Conservation (phyloP, 2,113 vertebrate genomes). For the Glaucomys volans region DNA sequence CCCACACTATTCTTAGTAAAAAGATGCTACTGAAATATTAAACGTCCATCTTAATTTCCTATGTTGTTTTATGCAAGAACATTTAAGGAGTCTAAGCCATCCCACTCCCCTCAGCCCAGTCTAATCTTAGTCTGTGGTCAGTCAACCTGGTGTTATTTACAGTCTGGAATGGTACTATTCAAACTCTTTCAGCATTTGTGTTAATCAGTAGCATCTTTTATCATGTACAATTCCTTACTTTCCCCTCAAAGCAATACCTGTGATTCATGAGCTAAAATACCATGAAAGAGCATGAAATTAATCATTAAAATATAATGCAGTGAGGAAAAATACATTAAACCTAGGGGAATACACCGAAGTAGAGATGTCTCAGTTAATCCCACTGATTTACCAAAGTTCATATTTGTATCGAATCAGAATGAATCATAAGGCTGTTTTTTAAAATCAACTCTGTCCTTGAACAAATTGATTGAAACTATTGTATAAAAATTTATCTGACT, state of each 20-base stretch:
- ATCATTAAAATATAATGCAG: conserved; percentile 73
- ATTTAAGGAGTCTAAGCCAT: neutral
- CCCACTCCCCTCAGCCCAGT: neutral
- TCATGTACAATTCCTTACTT: neutral
- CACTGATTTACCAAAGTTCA: conserved; percentile 42
- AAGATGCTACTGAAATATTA: conserved; percentile 11
- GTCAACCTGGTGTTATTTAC: neutral
- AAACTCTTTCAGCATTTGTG: neutral
- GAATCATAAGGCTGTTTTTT: conserved; percentile 53
- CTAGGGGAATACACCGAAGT: conserved; percentile 1
- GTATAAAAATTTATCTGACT: neutral
- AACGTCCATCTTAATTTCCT: neutral
- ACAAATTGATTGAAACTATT: conserved; percentile 42
- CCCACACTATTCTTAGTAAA: neutral
- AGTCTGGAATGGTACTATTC: neutral
- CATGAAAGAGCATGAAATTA: conserved; percentile 63
- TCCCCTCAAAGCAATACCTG: conserved; percentile 30
- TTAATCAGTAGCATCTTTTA: conserved; percentile 49
- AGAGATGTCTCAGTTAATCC: conserved; percentile 44
- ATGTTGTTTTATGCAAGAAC: neutral
- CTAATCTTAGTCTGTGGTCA: neutral
- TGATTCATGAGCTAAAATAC: conserved; percentile 48
- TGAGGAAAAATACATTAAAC: conserved; percentile 69
- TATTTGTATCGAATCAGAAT: conserved; percentile 58
- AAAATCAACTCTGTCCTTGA: conserved; percentile 2